These are phyloP conservation scores for Heteromyza rotundicornis DNA, from an alignment of 2,888 invertebrate genomes.

Conservation along the genomic window DNA sequence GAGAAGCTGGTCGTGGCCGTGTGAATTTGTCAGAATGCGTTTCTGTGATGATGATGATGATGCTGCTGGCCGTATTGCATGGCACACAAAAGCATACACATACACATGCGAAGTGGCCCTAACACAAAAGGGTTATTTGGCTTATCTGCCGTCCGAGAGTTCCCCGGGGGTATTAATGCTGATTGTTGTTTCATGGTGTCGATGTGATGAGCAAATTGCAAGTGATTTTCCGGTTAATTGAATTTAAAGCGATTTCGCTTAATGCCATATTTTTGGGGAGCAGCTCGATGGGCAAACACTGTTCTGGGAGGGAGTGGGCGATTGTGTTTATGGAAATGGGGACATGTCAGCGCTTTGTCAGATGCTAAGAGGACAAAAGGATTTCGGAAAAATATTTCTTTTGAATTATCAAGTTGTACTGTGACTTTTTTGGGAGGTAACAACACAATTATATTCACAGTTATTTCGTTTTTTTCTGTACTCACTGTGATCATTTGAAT, in stretches of 20 bases:
- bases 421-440: too few relatives aligned
- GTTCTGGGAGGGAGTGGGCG: background rate
- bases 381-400: background rate
- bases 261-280: constrained; percentile 36
- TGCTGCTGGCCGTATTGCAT: background rate
- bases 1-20: constrained; percentile 6
- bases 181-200: background rate
- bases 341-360: background rate
- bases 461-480: too few relatives aligned
- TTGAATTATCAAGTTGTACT: too few relatives aligned
- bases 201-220: constrained; percentile 43
- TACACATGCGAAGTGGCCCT: background rate
- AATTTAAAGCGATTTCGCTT: constrained; percentile 60
- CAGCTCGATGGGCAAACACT: background rate
- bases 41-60: background rate
- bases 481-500: too few relatives aligned
- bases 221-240: constrained; percentile 62
- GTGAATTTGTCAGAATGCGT: constrained; percentile 9
- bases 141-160: constrained; percentile 6
- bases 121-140: background rate
- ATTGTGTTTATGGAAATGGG: background rate
- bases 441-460: too few relatives aligned
- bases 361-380: background rate
- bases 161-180: constrained; percentile 7
- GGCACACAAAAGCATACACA: background rate